Evolutionary conservation across 92 coral and sea anemone species (phyloP).

Genomic region (Parazoanthus atlanticus): DNA sequence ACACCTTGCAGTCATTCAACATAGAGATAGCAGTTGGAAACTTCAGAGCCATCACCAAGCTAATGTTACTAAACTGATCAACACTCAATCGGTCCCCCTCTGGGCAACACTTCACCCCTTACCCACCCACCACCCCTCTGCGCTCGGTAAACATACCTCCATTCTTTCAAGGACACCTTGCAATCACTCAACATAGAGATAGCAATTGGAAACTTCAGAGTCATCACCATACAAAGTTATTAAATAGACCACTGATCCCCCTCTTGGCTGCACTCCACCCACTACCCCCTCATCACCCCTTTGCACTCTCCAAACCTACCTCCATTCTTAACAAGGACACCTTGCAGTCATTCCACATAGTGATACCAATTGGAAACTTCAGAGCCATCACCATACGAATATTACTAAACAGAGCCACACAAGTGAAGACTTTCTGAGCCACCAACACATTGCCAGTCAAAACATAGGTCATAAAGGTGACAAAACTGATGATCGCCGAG

Average conservation of each 20-base stretch:
- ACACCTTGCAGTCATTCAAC: no score
- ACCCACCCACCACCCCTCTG: no score
- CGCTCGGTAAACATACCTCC: constrained; percentile 43
- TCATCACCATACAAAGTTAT: constrained; percentile 69
- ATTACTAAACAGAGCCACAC: constrained; percentile 73
- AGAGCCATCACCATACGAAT: constrained; percentile 74
- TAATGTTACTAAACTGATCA: constrained; percentile 66
- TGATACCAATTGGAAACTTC: constrained; percentile 73
- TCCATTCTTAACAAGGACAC: constrained; percentile 76
- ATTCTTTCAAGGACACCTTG: constrained; percentile 75
- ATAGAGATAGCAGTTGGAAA: constrained; percentile 62
- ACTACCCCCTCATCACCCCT: no score
- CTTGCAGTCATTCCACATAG: constrained; percentile 68
- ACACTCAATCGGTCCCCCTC: constrained; percentile 25
- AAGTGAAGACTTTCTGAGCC: constrained; percentile 86
- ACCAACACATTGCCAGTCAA: constrained; percentile 73
- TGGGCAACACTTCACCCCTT: no score
- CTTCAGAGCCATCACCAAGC: constrained; percentile 65
- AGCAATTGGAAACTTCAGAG: constrained; percentile 68
- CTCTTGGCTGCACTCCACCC: no score
- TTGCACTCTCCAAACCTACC: constrained; percentile 26
- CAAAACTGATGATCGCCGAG: constrained; percentile 65
- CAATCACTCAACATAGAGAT: constrained; percentile 69
- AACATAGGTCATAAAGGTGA: constrained; percentile 72
- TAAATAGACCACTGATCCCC: constrained; percentile 45